Percentiles rank a stretch among this genome's conserved stretches.
Evolutionary conservation across 2,797 vertebrate genomes (phyloP).

Genomic region (Chaetodon trifasciatus): DNA sequence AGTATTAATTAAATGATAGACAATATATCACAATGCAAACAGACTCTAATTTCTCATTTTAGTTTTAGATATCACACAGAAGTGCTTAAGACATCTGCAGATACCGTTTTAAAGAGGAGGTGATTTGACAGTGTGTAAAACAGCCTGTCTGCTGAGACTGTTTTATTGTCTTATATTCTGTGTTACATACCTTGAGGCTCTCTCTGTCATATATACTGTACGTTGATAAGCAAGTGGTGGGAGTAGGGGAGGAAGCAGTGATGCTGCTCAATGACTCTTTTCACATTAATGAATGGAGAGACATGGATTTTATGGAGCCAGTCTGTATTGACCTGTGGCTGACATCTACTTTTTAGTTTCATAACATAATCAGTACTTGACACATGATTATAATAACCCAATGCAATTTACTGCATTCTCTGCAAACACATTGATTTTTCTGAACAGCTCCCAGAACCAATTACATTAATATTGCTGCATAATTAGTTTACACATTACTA

Average conservation of each 20-base stretch:
- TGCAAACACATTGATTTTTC: constrained; percentile 97
- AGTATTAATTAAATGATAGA: constrained; percentile 65
- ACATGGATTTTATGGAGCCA: constrained; percentile 85
- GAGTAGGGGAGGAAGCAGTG: constrained; percentile 34
- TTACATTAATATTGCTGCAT: constrained; percentile 99
- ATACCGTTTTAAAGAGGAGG: not conserved
- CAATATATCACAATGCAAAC: constrained; percentile 45
- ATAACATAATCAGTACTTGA: constrained; percentile 92
- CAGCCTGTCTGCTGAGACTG: not conserved
- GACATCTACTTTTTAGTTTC: constrained; percentile 90
- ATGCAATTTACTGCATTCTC: constrained; percentile 91
- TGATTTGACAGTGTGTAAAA: constrained; percentile 2
- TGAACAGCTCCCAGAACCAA: constrained; percentile 94
- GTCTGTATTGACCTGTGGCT: constrained; percentile 85
- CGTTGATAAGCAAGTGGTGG: constrained; percentile 8
- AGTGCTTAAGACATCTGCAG: not conserved
- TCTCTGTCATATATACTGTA: constrained; percentile 18
- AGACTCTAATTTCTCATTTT: constrained; percentile 8
- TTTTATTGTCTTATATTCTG: constrained; percentile 15
- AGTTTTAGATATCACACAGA: constrained; percentile 5
- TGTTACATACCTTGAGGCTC: not conserved
- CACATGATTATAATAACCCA: constrained; percentile 91
- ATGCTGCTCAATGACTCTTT: constrained; percentile 45
- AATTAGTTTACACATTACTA: constrained; percentile 99
- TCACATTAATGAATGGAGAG: constrained; percentile 78